Conservation (phyloP, 2,113 vertebrate species). For the Mobula birostris region DNA sequence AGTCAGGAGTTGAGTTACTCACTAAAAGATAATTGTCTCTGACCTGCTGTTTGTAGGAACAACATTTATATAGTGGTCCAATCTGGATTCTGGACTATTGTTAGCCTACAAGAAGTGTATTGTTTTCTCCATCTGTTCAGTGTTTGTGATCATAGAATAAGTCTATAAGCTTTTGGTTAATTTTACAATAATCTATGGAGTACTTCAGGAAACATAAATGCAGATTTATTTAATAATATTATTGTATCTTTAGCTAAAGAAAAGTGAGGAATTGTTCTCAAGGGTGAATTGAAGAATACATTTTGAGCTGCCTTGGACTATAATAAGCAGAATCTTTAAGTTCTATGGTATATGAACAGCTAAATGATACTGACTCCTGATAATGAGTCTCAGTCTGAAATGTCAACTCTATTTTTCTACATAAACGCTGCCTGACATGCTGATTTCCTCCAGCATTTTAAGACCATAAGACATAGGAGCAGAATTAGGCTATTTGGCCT, state of each 20-base stretch:
- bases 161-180: background rate
- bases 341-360: background rate
- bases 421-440: too few relatives aligned
- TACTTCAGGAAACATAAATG: background rate
- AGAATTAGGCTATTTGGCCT: too few relatives aligned
- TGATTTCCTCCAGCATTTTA: too few relatives aligned
- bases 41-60: too few relatives aligned
- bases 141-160: background rate
- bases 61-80: too few relatives aligned
- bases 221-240: background rate
- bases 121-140: background rate
- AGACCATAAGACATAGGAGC: too few relatives aligned
- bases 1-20: too few relatives aligned
- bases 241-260: background rate
- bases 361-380: background rate
- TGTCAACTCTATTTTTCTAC: too few relatives aligned
- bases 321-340: background rate
- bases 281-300: background rate
- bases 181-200: background rate
- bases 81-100: too few relatives aligned
- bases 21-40: too few relatives aligned
- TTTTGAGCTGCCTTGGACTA: background rate
- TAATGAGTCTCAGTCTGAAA: too few relatives aligned
- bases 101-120: too few relatives aligned
- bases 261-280: background rate